Evolutionary conservation across 2,888 invertebrate species (phyloP), one percentile per base, ranked within the genome.

Genomic region (Perithous albicinctus): DNA sequence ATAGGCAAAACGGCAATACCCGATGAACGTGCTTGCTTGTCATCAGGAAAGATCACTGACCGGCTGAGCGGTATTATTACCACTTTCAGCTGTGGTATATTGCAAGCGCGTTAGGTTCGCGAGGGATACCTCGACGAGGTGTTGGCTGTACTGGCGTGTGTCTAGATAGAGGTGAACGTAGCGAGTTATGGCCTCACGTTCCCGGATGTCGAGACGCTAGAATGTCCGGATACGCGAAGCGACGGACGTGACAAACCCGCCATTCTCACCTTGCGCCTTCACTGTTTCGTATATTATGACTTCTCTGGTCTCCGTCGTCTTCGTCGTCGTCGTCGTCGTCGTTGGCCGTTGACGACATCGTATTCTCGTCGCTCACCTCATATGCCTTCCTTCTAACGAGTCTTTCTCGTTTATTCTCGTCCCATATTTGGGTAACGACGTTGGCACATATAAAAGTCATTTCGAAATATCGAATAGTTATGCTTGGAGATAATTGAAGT

Each of bases 181-280:
- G 54, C 59, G 59, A 77, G 69, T 87, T 87, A 87, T 87, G 85
- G 84, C 84, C 90, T 92, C 91, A 92, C 91, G 91, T 91, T 90
- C 90, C 90, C 91, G 92, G 92, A 92, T 91, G 91, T 91, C 86
- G 87, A 87, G 86, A 87, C 88, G 87, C 86, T 88, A 87, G 89
- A 91, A 89, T 87, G 89, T 90, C 91, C 91, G 91, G 91, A 91
- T 89, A 87, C 88, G n/a, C n/a, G 86, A 89, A 87, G 83, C 87
- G 85, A 85, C 85, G 89, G 86, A 91, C 91, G 90, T 90, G 91
- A 88, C 87, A n/a, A 23, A n/a, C 56, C 59, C 29, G 43, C 26
- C 15, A 41, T 56, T 43, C 85, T 73, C 84, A 84, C 83, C 83
- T 80, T 81, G 80, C 82, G 59, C 56, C 43, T 64, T 12, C 64